phyloP scores from a whole-genome alignment of 2,113 vertebrate species.

The Perca fluviatilis region DNA sequence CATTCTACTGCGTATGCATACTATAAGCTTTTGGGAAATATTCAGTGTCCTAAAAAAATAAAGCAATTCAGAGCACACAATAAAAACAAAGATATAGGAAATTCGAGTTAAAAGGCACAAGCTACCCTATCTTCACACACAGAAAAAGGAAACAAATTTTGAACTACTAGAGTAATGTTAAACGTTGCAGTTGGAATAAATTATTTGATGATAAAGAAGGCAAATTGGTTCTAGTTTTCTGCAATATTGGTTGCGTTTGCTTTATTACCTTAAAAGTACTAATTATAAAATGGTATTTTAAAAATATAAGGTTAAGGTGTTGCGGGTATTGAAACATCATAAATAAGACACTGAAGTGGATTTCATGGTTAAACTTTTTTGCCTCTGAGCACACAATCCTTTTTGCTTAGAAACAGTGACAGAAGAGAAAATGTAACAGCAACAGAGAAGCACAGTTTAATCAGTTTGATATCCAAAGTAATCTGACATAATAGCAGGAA shows the following conservation, averaged over 20 bases:
- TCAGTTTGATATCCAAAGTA: slow-evolving; percentile 11
- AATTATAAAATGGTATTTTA: slow-evolving; percentile 2
- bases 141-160: not conserved
- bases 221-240: slow-evolving; percentile 15
- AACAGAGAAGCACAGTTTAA: slow-evolving; percentile 14
- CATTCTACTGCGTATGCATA: slow-evolving; percentile 14
- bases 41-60: not conserved
- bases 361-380: slow-evolving; percentile 41
- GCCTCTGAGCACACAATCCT: slow-evolving; percentile 79
- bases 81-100: not conserved
- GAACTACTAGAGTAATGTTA: slow-evolving; percentile 4
- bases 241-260: not conserved
- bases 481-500: slow-evolving; percentile 7
- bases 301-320: slow-evolving; percentile 13
- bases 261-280: slow-evolving; percentile 17
- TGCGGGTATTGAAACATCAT: not conserved
- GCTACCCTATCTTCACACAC: slow-evolving; percentile 9
- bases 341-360: slow-evolving; percentile 33
- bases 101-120: slow-evolving; percentile 65
- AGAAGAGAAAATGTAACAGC: slow-evolving; percentile 22
- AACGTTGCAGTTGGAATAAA: slow-evolving; percentile 12
- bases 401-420: slow-evolving; percentile 28
- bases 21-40: not conserved
- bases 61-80: slow-evolving; percentile 10
- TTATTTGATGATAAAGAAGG: slow-evolving; percentile 10